phyloP scores from a whole-genome alignment of 2,888 invertebrate genomes.

The Melangyna quadrimaculata region DNA sequence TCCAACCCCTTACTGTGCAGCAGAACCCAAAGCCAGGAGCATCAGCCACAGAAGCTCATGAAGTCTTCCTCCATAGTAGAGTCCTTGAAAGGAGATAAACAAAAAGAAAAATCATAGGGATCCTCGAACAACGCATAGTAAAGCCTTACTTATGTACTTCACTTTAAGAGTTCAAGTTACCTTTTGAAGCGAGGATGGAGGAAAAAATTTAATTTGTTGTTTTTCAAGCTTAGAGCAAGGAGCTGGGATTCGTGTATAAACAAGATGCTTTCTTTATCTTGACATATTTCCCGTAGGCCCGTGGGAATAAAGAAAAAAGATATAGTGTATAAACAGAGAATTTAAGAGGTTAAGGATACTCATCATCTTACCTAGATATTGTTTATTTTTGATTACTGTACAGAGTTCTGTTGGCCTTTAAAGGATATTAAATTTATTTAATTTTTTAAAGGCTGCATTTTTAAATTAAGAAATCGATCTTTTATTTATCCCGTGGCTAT shows the following conservation, averaged over 20 bases:
- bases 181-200: background rate
- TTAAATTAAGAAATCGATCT: slow-evolving; percentile 1
- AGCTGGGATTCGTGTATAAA: slow-evolving; percentile 41
- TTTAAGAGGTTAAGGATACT: slow-evolving; percentile 13
- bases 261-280: slow-evolving; percentile 55
- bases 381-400: background rate
- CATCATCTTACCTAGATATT: slow-evolving; percentile 3
- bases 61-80: slow-evolving; percentile 25
- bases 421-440: slow-evolving; percentile 17
- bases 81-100: slow-evolving; percentile 43
- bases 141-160: background rate
- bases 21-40: background rate
- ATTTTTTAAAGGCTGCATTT: background rate
- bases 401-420: slow-evolving; percentile 5
- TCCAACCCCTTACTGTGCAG: background rate
- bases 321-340: background rate
- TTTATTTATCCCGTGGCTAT: slow-evolving; percentile 28
- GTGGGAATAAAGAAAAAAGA: slow-evolving; percentile 35
- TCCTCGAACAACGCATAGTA: slow-evolving; percentile 22
- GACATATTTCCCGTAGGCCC: slow-evolving; percentile 51
- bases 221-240: slow-evolving; percentile 19
- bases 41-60: slow-evolving; percentile 34
- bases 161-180: background rate
- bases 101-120: slow-evolving; percentile 37
- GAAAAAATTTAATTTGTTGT: slow-evolving; percentile 34